Base-by-base conservation (phyloP, 2,888 invertebrate genomes). In the Meghimatium bilineatum region DNA sequence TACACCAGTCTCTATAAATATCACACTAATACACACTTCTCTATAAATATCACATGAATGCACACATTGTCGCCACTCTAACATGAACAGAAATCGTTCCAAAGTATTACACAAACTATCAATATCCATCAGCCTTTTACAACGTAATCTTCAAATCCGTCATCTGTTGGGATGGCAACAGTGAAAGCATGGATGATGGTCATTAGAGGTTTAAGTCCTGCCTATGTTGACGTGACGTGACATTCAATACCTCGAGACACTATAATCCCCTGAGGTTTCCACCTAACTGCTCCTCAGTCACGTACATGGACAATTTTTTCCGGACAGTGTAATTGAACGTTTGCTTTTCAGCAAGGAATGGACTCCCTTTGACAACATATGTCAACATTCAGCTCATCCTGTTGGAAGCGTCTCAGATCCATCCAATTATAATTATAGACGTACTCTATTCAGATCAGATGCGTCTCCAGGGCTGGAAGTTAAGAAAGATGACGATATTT, bases 311-410 rank as follows among this genome's bases (percentile, higher is more conserved):
- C 69, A 49, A 34, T 49, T 69, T n/a, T 38, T 34, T 71, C 34
- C 69, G 69, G 36, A 80, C 52, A 52, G 14, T 29, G 34, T 80
- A 69, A 80, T 69, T 80, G 79, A 80, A 63, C 69, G 79, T 80
- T 80, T 80, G 79, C 69, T 80, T 80, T 80, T 23, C 23, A 26
- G 69, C 69, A 26, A 1, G 17, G 34, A 17, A n/a, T 71, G 49
- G 79, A 34, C 69, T 66, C 69, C 67, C 5, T 78, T 44, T 69
- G 79, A 52, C 69, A 52, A 69, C 56, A 69, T 69, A 44, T 80
- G 79, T 80, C 79, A 80, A 80, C 79, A 80, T 32, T 23, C 69
- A 52, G 49, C 69, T 67, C 23, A 10, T 12, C 79, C 49, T 14
- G 32, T 32, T 67, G 34, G 36, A 26, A 49, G 8, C 52, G 0